These are phyloP conservation scores for Cygnus atratus DNA, from an alignment of 2,113 vertebrate genomes.

Conservation along the genomic window DNA sequence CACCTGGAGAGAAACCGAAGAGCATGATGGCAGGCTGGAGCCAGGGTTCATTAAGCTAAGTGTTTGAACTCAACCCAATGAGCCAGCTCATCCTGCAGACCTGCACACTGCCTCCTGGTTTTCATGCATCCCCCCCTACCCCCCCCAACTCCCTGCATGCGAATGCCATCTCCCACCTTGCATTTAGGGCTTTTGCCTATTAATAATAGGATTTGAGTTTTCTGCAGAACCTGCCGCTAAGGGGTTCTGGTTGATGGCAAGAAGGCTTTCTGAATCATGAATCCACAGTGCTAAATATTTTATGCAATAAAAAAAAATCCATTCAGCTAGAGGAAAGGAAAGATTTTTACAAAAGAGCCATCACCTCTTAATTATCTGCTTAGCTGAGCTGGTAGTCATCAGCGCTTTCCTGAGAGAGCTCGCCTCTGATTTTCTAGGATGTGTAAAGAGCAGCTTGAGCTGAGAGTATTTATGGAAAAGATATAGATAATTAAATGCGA, in stretches of 20 bases:
- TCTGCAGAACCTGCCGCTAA: neutral
- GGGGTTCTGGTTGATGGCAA: neutral
- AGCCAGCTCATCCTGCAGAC: neutral
- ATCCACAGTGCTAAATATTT: neutral
- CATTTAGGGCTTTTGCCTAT: neutral
- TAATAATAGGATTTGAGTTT: neutral
- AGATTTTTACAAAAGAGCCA: neutral
- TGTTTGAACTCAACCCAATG: neutral
- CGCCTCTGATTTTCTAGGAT: neutral
- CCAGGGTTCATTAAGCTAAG: neutral
- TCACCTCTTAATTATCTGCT: neutral
- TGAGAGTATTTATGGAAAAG: neutral
- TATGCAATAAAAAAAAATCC: neutral
- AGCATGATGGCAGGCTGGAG: rapidly evolving
- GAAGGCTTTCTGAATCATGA: neutral
- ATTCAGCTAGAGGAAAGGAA: neutral
- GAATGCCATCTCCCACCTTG: neutral
- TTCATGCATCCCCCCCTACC: neutral
- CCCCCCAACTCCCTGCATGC: neutral
- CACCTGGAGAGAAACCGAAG: neutral
- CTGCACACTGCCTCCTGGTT: neutral
- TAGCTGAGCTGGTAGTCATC: neutral
- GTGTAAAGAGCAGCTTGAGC: neutral
- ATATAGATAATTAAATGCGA: neutral
- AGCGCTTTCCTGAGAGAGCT: neutral